Base-by-base conservation (phyloP, 2,888 invertebrate species). In the Andrena marginata region DNA sequence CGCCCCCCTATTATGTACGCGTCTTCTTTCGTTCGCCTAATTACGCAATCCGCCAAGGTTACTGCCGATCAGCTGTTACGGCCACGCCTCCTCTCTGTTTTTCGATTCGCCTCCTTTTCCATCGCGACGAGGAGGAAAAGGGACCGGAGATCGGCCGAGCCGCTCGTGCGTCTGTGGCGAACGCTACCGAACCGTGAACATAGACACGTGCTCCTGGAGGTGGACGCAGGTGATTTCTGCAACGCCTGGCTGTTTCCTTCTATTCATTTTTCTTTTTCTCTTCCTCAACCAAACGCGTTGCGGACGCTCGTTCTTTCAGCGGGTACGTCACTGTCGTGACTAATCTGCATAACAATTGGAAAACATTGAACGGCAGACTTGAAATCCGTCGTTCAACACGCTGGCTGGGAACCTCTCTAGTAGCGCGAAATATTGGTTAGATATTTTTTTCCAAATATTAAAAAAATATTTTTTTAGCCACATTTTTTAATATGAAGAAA, bases 41-140 rank as follows among this genome's bases (percentile, higher is more conserved):
- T 78, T 78, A 75, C 54, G 62, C 42, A 75, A 68, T 54, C 42
- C 42, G 13, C 42, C 62, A 68, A 75, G 67, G 62, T 68, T 42
- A 75, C 26, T 54, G 29, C 13, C 23, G n/a, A 68, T 67, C 51
- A 68, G 42, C 13, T 62, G 31, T n/a, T 62, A 31, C 29, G 23
- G 13, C 10, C 42, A 13, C 6, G 20, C 31, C 16, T 26, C 23
- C 26, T 13, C 10, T 33, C 23, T 5, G 7, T 51, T 73, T 73
- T 60, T 67, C 59, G 42, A 51, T 67, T 35, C 6, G n/a, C 48
- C 56, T 48, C 0, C 48, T 26, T 0, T n/a, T 33, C 20, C 51
- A 8, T 51, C 20, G 6, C 51, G 0, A 20, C 6, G 2, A 51
- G 7, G 13, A n/a, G 54, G 23, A 67, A 42, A 51, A 16, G 13